Conservation (phyloP, 2,113 vertebrate genomes). For the Lamprotornis superbus region DNA sequence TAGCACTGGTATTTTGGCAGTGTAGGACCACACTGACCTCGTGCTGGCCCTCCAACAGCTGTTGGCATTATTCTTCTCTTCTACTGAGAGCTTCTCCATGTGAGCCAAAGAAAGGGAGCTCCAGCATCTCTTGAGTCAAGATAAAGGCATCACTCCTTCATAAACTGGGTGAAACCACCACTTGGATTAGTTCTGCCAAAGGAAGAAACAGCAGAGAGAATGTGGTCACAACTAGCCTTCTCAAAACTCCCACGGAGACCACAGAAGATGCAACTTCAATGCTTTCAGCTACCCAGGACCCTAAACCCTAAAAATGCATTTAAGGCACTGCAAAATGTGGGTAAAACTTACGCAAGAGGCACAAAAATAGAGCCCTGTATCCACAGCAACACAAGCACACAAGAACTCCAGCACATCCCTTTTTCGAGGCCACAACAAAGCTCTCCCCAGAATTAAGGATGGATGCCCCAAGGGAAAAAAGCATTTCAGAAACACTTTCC, state of each 20-base stretch:
- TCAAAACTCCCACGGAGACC: not conserved
- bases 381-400: not conserved
- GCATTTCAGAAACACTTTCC: not conserved
- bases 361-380: not conserved
- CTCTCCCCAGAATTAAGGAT: not conserved
- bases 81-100: not conserved
- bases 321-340: not conserved
- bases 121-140: not conserved
- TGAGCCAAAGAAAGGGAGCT: not conserved
- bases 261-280: not conserved
- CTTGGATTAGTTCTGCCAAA: not conserved
- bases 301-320: not conserved
- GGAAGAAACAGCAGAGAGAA: not conserved
- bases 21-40: rapidly evolving
- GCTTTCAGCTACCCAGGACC: not conserved
- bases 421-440: not conserved
- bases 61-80: not conserved
- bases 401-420: not conserved
- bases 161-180: not conserved
- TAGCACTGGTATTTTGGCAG: not conserved
- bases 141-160: not conserved
- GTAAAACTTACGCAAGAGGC: not conserved
- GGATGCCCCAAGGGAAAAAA: not conserved
- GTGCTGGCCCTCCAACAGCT: not conserved
- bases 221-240: rapidly evolving